Conservation (phyloP, 1,140 invertebrate species). For the Oryctes rhinoceros region DNA sequence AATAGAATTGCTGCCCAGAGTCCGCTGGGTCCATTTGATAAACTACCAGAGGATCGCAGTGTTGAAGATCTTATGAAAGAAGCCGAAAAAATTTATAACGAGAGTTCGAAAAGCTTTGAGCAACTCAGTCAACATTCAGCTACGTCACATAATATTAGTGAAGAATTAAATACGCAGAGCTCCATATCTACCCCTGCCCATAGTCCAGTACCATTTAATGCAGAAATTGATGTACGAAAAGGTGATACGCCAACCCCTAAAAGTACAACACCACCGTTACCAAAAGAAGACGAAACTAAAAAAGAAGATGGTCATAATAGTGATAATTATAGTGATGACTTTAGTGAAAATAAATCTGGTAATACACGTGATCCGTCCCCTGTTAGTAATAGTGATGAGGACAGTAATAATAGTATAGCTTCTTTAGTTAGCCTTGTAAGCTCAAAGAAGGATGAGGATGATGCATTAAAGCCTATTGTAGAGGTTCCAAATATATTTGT, state of each 20-base stretch:
- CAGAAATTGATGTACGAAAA: conserved; percentile 5
- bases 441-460: neutral
- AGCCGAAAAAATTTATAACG: conserved; percentile 58
- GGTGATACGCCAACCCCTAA: conserved; percentile 54
- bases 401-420: conserved; percentile 16
- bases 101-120: conserved; percentile 61
- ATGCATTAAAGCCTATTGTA: neutral
- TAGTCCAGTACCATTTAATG: conserved; percentile 48
- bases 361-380: conserved; percentile 23
- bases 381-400: neutral
- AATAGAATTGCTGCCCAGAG: conserved; percentile 59
- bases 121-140: conserved; percentile 57
- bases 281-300: conserved; percentile 48
- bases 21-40: conserved; percentile 57
- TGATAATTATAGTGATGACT: conserved; percentile 55
- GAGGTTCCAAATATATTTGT: neutral
- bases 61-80: conserved; percentile 60
- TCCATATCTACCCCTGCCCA: conserved; percentile 25
- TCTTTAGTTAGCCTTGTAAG: conserved; percentile 4
- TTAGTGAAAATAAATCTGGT: conserved; percentile 43
- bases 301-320: conserved; percentile 42
- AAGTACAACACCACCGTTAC: conserved; percentile 56
- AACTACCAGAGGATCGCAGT: conserved; percentile 51
- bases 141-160: conserved; percentile 57
- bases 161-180: conserved; percentile 50